A percentile compares a stretch with the other conserved stretches of the same genome.
Evolutionary conservation across 2,888 invertebrate genomes (phyloP).

Genomic region (Aphodius granarius): DNA sequence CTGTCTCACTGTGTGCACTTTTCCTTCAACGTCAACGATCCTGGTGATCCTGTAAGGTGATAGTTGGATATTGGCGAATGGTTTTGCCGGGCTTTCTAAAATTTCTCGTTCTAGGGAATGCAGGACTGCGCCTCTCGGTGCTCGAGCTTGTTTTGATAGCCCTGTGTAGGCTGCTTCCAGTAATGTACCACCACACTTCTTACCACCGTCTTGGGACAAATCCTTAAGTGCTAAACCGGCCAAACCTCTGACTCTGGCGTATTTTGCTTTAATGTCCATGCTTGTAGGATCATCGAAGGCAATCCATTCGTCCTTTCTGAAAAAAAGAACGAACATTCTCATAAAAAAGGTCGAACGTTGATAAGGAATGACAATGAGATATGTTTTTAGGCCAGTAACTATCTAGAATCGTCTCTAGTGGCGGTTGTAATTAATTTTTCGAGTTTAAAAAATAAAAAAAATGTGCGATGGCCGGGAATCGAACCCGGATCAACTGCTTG

Average conservation of each 20-base stretch:
- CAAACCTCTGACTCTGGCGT: conserved; percentile 69
- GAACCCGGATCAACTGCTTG: conserved; percentile 56
- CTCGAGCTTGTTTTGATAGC: conserved; percentile 63
- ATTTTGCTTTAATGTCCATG: conserved; percentile 76
- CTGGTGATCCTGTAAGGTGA: conserved; percentile 75
- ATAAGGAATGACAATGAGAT: no score
- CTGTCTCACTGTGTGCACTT: conserved; percentile 71
- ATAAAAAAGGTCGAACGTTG: no score
- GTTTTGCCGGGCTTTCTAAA: conserved; percentile 51
- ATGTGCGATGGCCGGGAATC: conserved; percentile 52
- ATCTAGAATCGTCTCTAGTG: background rate
- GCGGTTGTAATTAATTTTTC: background rate
- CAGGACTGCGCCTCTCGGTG: conserved; percentile 65
- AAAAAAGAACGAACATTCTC: conserved; percentile 31
- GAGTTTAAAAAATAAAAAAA: conserved; percentile 16
- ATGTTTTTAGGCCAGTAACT: background rate
- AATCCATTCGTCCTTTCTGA: conserved; percentile 69
- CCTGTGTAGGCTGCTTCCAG: conserved; percentile 58
- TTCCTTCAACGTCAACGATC: conserved; percentile 72
- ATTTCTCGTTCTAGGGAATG: conserved; percentile 67
- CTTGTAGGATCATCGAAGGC: conserved; percentile 76
- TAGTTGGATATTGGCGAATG: conserved; percentile 64
- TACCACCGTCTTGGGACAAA: conserved; percentile 52
- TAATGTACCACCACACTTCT: conserved; percentile 57
- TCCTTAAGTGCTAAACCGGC: conserved; percentile 72